Evolutionary conservation across 2,888 invertebrate species (phyloP).

Genomic region (Aphelenchoides bicaudatus): DNA sequence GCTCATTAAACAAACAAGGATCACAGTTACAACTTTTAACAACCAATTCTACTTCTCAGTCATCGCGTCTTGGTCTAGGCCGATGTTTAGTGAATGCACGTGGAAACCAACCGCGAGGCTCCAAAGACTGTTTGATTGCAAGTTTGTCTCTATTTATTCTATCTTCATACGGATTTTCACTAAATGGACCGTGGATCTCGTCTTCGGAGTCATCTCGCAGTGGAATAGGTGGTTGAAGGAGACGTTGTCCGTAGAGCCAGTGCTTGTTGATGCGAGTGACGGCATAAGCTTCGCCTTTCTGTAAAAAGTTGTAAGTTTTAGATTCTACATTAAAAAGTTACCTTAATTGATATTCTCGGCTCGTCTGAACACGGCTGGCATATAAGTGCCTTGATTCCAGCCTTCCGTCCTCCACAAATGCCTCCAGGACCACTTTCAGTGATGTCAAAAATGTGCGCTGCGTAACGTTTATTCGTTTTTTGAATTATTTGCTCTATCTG

Average conservation of each 20-base stretch:
- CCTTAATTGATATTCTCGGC: slow-evolving; percentile 35
- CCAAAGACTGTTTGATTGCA: slow-evolving; percentile 7
- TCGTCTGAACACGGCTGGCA: slow-evolving; percentile 46
- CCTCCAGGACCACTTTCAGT: slow-evolving; percentile 19
- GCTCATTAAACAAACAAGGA: too few relatives aligned
- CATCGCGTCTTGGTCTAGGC: too few relatives aligned
- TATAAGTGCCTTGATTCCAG: slow-evolving; percentile 32
- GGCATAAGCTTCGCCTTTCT: slow-evolving; percentile 38
- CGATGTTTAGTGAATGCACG: neutral
- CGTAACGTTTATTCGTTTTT: slow-evolving; percentile 39
- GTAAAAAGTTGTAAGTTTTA: too few relatives aligned
- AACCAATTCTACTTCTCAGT: too few relatives aligned
- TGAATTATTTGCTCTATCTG: slow-evolving; percentile 50
- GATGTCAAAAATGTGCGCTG: slow-evolving; percentile 24
- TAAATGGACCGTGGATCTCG: slow-evolving; percentile 15
- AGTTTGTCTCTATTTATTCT: neutral
- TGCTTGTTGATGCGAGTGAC: slow-evolving; percentile 42
- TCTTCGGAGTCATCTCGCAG: neutral
- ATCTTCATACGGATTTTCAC: slow-evolving; percentile 17
- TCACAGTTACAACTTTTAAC: too few relatives aligned
- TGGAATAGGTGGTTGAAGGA: neutral
- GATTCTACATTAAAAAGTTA: too few relatives aligned
- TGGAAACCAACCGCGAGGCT: slow-evolving; percentile 24
- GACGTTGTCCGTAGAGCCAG: slow-evolving; percentile 46
- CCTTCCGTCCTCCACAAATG: slow-evolving; percentile 6